Evolutionary conservation across 1,140 invertebrate species (phyloP), one percentile per base, ranked within the genome.

Genomic region (Tribolium madens): DNA sequence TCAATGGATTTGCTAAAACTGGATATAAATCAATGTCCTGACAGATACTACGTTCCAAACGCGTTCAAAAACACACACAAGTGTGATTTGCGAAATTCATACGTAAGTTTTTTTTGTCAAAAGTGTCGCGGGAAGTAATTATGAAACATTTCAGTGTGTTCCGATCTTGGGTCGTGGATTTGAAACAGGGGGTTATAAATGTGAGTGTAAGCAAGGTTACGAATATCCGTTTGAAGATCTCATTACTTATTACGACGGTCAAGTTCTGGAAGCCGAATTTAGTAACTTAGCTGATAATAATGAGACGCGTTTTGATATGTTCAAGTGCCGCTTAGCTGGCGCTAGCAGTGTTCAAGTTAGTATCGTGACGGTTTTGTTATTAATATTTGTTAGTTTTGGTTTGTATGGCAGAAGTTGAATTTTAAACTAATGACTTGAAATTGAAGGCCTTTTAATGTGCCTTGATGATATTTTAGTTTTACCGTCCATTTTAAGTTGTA

Each of bases 141-240:
- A n/a, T n/a, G n/a, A n/a, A n/a, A n/a, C n/a, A n/a, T n/a, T 90
- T 31, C 87, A 98, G 96, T 99, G 97, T 86, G 95, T 98, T 14
- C 96, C 97, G 9, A 94, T 98, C 76, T 90, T 95, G 80, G 96
- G 97, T 10, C 90, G 96, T 85, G 95, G 95, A 52, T 98, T 96
- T 85, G 93, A 96, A 78, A 91, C 92, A 9, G 97, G 97, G 64
- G 96, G 96, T n/a, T 99, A 99, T 87, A 99, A 99, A 87, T 99
- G 98, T 86, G 97, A 98, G 85, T 99, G 97, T 84, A 92, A 95
- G 69, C 97, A 99, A 88, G 97, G 97, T 17, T 99, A 92, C 84
- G 98, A 99, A 85, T 99, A 98, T 89, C 97, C 97, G 0, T 98
- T 97, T 85, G 96, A 98, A 87, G 96, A 97, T 87, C 88, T 91